Evolutionary conservation across 2,113 vertebrate genomes (phyloP), one percentile per base, ranked within the genome.

Genomic region (Rostratula benghalensis): DNA sequence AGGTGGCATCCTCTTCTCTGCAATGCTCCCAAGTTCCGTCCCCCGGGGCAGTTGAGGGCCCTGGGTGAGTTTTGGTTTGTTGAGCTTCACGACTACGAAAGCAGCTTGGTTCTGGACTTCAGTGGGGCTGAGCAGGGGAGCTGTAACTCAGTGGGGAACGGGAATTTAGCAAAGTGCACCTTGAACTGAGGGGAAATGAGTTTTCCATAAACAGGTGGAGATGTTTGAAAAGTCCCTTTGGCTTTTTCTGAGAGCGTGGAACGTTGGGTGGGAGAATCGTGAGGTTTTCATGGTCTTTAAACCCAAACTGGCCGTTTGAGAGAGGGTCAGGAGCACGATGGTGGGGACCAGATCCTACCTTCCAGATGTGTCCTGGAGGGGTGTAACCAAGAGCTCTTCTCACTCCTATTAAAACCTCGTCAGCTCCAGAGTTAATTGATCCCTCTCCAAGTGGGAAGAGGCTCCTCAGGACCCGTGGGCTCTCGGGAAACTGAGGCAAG

Each of bases 51-150:
- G 20, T 2, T 28, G 35, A 45, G 67, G 53, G 53, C 25, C 45
- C 67, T 22, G 21, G 12, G 10, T 2, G 59, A 30, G 18, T 20
- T 90, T 45, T 22, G 60, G 21, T 13, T 74, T 60, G 2, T 13
- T 46, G 54, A 68, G 77, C 46, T 74, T 78, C 0, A 1, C 20
- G 63, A 51, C 6, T 22, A 2, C 45, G 3, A 8, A 33, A 77
- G 41, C 31, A 0, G 2, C 43, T 0, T 2, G 56, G 41, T 2
- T 39, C 41, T 2, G 8, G 59, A 25, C 6, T 3, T 7, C 13
- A 8, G 78, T 28, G 17, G 59, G 31, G 27, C 37, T 41, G 83
- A 20, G 69, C 28, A 35, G 69, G 10, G 35, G 27, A 68, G 28
- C 57, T 45, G 71, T 5, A 59, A 0, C 28, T 54, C n/a, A 6